Base-by-base conservation (phyloP, 2,888 invertebrate genomes). In the Mellilla xanthometata region DNA sequence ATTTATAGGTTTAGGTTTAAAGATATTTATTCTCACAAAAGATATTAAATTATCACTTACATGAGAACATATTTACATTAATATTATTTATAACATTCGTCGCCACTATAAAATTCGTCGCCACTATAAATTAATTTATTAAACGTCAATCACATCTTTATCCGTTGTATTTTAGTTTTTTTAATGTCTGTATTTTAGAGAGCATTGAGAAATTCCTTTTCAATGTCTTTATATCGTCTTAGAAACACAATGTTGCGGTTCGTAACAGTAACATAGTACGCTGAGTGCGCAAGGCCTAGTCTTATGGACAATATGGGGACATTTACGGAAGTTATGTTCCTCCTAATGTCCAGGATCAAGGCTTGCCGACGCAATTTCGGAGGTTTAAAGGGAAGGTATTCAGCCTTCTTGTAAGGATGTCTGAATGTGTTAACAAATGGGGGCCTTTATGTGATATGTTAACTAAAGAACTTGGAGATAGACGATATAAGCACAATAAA, bases 301-400 rank as follows among this genome's bases (percentile, higher is more conserved):
- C 73, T 70, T 72, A 75, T 67, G 71, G 74, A 68, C 74, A 75
- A 65, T 75, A 74, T 70, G 71, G 65, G 72, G 68, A 76, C 79
- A 72, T 79, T 78, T 54, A 62, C 56, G 58, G 70, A 76, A 80
- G 72, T 78, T 82, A 81, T 83, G 67, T 59, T 73, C 61, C 68
- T 64, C 67, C 66, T 82, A 79, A 83, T 80, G 73, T 73, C 70
- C 62, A 48, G 56, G 60, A 70, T 68, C 63, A 64, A 58, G 61
- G 61, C 53, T 57, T 56, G 58, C 30, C 49, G 52, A 64, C 55
- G 63, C 74, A 68, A 78, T 71, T 72, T 65, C 54, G 59, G 56
- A 60, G 30, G 63, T 68, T 69, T 71, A 67, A 62, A 62, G 39
- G 27, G 27, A 10, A 58, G 62, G 54, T 60, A 62, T 56, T 56